Conservation (phyloP, 2,888 invertebrate species). For the Anagyrus pseudococci region DNA sequence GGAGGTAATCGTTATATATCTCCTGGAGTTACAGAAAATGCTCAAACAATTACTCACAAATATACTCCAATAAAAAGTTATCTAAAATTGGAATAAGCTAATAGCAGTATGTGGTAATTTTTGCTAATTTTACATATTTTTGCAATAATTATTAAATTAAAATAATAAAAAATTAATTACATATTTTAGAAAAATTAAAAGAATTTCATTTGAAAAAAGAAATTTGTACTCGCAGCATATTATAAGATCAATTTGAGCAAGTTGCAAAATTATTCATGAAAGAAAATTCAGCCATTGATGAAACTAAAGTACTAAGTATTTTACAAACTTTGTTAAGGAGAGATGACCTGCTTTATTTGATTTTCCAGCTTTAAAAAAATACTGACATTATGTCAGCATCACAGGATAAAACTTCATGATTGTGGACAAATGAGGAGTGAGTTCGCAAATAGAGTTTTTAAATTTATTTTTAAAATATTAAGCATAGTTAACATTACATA, state of each 20-base stretch:
- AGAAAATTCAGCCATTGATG: constrained; percentile 40
- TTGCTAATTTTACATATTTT: not conserved
- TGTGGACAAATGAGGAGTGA: constrained; percentile 83
- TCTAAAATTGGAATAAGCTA: constrained; percentile 80
- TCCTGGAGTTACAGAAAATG: constrained; percentile 41
- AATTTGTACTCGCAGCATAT: constrained; percentile 64
- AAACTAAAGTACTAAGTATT: constrained; percentile 41
- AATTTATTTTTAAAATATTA: constrained; percentile 10
- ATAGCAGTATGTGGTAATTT: constrained; percentile 76
- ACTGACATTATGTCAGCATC: constrained; percentile 86
- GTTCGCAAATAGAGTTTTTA: too few relatives aligned
- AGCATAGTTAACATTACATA: not conserved
- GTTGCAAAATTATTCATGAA: constrained; percentile 69
- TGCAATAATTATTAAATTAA: not conserved
- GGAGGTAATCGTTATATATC: constrained; percentile 76
- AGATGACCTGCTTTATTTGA: constrained; percentile 70
- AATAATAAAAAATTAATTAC: not conserved
- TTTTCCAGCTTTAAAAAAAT: constrained; percentile 78
- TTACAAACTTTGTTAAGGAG: constrained; percentile 48
- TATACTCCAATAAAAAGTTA: constrained; percentile 66
- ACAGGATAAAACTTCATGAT: constrained; percentile 85
- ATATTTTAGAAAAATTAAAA: constrained; percentile 54
- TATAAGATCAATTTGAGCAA: constrained; percentile 67
- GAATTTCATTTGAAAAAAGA: constrained; percentile 76
- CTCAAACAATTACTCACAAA: constrained; percentile 27